A percentile compares a stretch with the other conserved stretches of the same genome.
Conservation (phyloP, 2,888 invertebrate genomes). For the Caenorhabditis macrosperma region DNA sequence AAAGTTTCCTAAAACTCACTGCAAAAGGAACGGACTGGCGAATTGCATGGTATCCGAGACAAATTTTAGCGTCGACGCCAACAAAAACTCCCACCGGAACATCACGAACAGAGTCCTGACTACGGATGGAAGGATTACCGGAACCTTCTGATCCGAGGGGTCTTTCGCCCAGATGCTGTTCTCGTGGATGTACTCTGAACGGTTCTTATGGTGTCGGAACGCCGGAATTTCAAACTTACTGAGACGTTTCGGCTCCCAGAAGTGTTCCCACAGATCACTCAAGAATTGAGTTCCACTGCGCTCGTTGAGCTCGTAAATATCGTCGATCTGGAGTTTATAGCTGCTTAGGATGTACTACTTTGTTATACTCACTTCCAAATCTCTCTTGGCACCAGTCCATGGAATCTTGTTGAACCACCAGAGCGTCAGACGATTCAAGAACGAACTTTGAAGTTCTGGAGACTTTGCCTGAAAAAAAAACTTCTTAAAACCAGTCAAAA, state of each 20-base stretch:
- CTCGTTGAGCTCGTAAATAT: conserved; percentile 74
- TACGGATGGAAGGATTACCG: conserved; percentile 86
- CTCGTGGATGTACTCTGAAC: conserved; percentile 52
- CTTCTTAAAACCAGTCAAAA: no score
- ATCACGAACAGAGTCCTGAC: conserved; percentile 89
- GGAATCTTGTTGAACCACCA: conserved; percentile 77
- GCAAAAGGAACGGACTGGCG: conserved; percentile 90
- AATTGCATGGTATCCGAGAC: conserved; percentile 85
- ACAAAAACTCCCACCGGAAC: conserved; percentile 90
- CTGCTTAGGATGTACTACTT: neutral
- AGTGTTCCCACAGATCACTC: conserved; percentile 68
- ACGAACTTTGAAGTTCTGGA: conserved; percentile 72
- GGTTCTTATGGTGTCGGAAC: neutral
- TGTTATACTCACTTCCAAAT: conserved; percentile 72
- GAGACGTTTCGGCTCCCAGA: conserved; percentile 65
- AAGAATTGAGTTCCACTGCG: conserved; percentile 67
- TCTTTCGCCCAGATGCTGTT: conserved; percentile 45
- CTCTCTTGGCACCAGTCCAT: conserved; percentile 69
- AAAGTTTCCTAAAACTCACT: conserved; percentile 83
- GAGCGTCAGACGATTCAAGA: conserved; percentile 71
- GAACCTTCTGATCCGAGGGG: conserved; percentile 8
- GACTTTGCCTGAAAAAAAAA: conserved; percentile 57
- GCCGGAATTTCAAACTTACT: neutral
- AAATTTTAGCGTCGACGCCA: conserved; percentile 85
- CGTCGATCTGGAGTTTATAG: conserved; percentile 52